Conservation (phyloP, 2,113 vertebrate genomes). For the Paramisgurnus dabryanus region DNA sequence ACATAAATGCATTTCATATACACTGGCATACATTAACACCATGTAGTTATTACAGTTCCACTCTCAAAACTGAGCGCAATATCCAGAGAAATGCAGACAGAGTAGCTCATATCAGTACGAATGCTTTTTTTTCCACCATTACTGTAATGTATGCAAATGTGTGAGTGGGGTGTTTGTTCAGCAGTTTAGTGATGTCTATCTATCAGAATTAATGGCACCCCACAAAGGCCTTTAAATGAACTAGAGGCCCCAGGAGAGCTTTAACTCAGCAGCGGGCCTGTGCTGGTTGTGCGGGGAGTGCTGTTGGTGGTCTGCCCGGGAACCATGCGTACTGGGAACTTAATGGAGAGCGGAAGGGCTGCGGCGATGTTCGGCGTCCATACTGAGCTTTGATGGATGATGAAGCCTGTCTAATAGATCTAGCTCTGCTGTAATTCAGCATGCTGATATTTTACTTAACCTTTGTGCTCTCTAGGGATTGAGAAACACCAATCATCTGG, state of each 20-base stretch:
- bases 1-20: slow-evolving; percentile 10
- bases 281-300: slow-evolving; percentile 52
- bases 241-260: slow-evolving; percentile 67
- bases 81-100: neutral
- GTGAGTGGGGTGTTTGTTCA: slow-evolving; percentile 75
- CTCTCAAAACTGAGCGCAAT: neutral
- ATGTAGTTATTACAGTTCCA: slow-evolving; percentile 38
- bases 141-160: slow-evolving; percentile 78
- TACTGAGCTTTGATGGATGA: slow-evolving; percentile 64
- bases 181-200: slow-evolving; percentile 76
- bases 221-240: slow-evolving; percentile 73
- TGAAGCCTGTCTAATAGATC: slow-evolving; percentile 60
- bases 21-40: slow-evolving; percentile 4
- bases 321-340: slow-evolving; percentile 63
- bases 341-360: slow-evolving; percentile 61
- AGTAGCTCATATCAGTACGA: slow-evolving; percentile 60
- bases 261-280: slow-evolving; percentile 63
- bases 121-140: slow-evolving; percentile 70
- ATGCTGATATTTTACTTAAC: slow-evolving; percentile 66
- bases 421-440: slow-evolving; percentile 56
- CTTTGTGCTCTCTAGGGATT: slow-evolving; percentile 64
- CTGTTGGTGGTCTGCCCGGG: slow-evolving; percentile 34
- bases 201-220: slow-evolving; percentile 72
- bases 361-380: slow-evolving; percentile 47
- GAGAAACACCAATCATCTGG: slow-evolving; percentile 30